Conservation (phyloP, 2,888 invertebrate species). For the Andrena fulva region DNA sequence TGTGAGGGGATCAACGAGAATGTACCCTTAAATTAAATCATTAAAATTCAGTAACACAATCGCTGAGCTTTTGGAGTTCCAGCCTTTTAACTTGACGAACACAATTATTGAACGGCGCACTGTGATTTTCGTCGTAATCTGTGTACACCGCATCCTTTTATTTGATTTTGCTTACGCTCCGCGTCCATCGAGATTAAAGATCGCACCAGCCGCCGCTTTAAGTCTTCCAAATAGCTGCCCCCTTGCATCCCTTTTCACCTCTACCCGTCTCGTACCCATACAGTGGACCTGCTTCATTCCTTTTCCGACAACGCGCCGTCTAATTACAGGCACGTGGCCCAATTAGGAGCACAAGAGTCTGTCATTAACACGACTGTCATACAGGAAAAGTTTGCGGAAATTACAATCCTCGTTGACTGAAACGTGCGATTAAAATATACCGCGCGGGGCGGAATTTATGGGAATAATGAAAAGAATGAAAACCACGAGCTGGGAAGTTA, state of each 20-base stretch:
- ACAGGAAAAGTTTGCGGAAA: conserved; percentile 30
- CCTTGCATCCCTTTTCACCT: not conserved
- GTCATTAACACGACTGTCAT: conserved; percentile 14
- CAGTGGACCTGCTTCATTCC: conserved; percentile 5
- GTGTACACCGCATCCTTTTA: not conserved
- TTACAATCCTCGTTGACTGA: conserved; percentile 10
- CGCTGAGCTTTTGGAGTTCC: too few relatives aligned
- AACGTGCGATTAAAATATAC: conserved; percentile 30
- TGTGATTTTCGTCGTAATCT: not conserved
- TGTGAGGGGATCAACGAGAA: too few relatives aligned
- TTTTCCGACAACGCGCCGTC: not conserved
- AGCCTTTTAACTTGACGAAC: too few relatives aligned
- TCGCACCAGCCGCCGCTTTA: not conserved
- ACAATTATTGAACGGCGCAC: not conserved
- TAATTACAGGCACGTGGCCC: conserved; percentile 30
- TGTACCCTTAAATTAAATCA: too few relatives aligned
- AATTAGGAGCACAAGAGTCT: conserved; percentile 31
- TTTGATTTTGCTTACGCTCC: not conserved
- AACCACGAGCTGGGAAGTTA: conserved; percentile 25
- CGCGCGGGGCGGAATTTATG: conserved; percentile 2
- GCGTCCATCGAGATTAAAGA: not conserved
- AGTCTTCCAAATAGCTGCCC: not conserved
- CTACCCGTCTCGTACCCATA: not conserved
- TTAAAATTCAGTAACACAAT: too few relatives aligned
- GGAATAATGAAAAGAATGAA: conserved; percentile 19